phyloP scores from a whole-genome alignment of 2,888 invertebrate genomes.

The Ichneumoninae sp. region DNA sequence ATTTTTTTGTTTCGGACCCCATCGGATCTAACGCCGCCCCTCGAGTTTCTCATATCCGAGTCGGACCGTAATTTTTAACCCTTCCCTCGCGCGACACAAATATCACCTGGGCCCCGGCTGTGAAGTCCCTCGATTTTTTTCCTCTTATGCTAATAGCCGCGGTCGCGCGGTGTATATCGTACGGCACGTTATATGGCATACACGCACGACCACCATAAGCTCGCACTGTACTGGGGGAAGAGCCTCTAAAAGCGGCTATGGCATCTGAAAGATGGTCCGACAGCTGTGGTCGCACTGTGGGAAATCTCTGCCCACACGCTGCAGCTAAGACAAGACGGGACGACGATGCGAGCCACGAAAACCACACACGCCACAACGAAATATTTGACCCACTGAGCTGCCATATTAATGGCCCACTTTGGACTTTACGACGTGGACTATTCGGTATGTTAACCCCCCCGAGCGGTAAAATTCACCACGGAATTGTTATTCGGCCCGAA shows the following conservation, averaged over 20 bases:
- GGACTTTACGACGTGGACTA: conserved; percentile 28
- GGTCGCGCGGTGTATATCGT: conserved; percentile 37
- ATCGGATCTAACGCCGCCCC: background rate
- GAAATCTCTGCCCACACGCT: conserved; percentile 82
- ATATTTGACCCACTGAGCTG: conserved; percentile 8
- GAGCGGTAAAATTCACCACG: background rate
- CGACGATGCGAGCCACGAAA: conserved; percentile 43
- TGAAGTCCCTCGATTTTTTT: conserved; percentile 37
- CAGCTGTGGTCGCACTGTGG: conserved; percentile 80
- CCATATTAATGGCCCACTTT: conserved; percentile 5
- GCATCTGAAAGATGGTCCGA: conserved; percentile 76
- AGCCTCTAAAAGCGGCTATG: conserved; percentile 69
- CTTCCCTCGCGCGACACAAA: conserved; percentile 51
- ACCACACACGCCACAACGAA: conserved; percentile 53
- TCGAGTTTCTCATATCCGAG: conserved; percentile 19
- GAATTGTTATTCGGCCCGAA: background rate
- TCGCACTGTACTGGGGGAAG: conserved; percentile 53
- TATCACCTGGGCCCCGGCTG: conserved; percentile 62
- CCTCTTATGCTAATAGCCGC: conserved; percentile 61
- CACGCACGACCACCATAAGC: conserved; percentile 16
- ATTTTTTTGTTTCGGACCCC: conserved; percentile 4
- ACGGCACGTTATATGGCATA: conserved; percentile 25
- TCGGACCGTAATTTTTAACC: conserved; percentile 51
- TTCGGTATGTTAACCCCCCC: background rate
- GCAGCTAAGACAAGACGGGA: conserved; percentile 57